These are phyloP conservation scores for Arvicanthis niloticus DNA, from an alignment of 2,113 vertebrate genomes.

Conservation along the genomic window DNA sequence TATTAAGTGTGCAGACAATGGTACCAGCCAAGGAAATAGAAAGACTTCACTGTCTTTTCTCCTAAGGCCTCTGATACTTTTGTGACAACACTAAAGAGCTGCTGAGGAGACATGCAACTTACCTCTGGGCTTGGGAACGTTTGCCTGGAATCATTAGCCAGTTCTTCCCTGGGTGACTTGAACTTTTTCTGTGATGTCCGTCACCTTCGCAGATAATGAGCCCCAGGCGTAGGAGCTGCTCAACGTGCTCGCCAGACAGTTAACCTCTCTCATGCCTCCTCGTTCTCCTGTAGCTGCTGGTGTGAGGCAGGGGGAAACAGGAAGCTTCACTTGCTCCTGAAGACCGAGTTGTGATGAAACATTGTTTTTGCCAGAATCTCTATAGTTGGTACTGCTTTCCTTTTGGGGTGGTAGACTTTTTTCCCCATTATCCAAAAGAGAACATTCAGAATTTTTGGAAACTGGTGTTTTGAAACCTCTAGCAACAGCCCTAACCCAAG, in stretches of 20 bases:
- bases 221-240: constrained; percentile 2
- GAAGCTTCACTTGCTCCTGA: constrained; percentile 33
- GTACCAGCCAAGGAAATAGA: constrained; percentile 11
- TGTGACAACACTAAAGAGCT: background rate
- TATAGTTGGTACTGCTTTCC: background rate
- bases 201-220: constrained; percentile 57
- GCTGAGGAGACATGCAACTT: constrained; percentile 38
- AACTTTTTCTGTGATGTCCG: constrained; percentile 17
- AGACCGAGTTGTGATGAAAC: background rate
- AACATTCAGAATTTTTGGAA: background rate
- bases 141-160: constrained; percentile 25
- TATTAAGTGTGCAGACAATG: background rate
- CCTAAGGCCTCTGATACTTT: constrained; percentile 47
- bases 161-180: constrained; percentile 19
- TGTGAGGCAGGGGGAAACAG: background rate
- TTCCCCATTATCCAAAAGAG: background rate
- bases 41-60: background rate
- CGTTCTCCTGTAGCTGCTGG: background rate
- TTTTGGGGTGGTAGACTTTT: background rate
- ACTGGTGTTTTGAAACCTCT: background rate
- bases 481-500: background rate
- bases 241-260: background rate
- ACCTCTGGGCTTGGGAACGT: constrained; percentile 8
- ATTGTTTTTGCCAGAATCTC: constrained; percentile 28
- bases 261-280: background rate